phyloP scores from a whole-genome alignment of 2,888 invertebrate species.

The Caenorhabditis angaria region DNA sequence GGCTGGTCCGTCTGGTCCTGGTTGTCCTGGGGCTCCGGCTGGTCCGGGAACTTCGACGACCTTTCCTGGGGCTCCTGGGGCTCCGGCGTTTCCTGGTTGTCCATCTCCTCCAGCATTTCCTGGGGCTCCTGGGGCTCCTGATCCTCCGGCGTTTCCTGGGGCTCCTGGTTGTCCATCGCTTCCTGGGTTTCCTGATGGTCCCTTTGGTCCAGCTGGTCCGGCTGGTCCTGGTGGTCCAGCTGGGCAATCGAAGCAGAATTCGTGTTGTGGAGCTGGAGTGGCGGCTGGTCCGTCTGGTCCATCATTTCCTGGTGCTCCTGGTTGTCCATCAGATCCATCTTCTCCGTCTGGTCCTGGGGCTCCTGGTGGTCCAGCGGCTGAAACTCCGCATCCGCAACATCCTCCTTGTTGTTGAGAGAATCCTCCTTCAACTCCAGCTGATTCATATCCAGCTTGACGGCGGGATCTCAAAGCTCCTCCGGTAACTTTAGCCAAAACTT shows the following conservation, averaged over 20 bases:
- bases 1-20: constrained; percentile 56
- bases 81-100: constrained; percentile 46
- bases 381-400: constrained; percentile 57
- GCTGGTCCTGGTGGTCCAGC: constrained; percentile 53
- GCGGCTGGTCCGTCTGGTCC: constrained; percentile 62
- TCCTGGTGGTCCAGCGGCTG: constrained; percentile 54
- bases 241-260: constrained; percentile 61
- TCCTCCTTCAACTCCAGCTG: constrained; percentile 47
- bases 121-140: constrained; percentile 51
- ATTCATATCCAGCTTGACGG: constrained; percentile 61
- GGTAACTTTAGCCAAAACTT: constrained; percentile 59
- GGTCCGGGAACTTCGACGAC: constrained; percentile 34
- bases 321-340: constrained; percentile 59
- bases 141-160: constrained; percentile 51
- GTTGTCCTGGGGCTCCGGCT: constrained; percentile 42
- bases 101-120: constrained; percentile 51
- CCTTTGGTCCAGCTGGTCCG: constrained; percentile 60
- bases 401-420: constrained; percentile 45
- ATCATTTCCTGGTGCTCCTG: constrained; percentile 59
- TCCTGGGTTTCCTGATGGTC: constrained; percentile 65
- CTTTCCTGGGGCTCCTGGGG: constrained; percentile 21
- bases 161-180: constrained; percentile 58
- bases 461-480: constrained; percentile 52
- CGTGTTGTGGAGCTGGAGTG: constrained; percentile 54
- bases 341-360: constrained; percentile 54